Base-by-base conservation (phyloP, 2,888 invertebrate genomes). In the Branchipolynoe longqiensis region DNA sequence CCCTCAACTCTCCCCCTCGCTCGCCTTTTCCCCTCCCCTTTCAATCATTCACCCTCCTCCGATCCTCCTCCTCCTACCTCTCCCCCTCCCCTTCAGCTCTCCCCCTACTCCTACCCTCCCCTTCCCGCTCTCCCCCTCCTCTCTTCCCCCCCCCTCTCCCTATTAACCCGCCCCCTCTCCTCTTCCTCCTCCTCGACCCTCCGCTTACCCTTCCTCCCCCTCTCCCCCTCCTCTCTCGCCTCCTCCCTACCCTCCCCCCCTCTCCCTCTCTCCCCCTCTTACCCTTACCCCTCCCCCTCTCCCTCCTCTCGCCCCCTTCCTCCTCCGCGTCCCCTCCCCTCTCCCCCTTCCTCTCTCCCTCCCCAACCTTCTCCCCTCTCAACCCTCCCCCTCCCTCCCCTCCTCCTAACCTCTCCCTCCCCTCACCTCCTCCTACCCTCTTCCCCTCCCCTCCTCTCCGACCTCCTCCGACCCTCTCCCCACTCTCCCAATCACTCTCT, bases 141-240 rank as follows among this genome's bases (percentile, higher is more conserved):
- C 62, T 62, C 28, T 62, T 62, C n/a, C 28, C n/a, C n/a, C n/a
- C n/a, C 28, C 18, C 12, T 62, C n/a, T 12, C 28, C 62, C 6
- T 62, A 8, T n/a, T 62, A 8, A 62, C 62, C n/a, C n/a, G 62
- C 12, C n/a, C 62, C 62, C 62, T 28, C 62, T 62, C 62, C n/a
- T 12, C 6, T 28, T 62, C 62, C 62, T 62, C 12, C 62, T 62
- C n/a, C 62, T 25, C n/a, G 8, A 8, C 62, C 8, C n/a, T 62
- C 25, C n/a, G n/a, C n/a, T 28, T 62, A 8, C 25, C 28, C 6
- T 28, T 28, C n/a, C 8, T 25, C 6, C 62, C n/a, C 62, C 8
- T 62, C 62, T 62, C n/a, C n/a, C n/a, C 62, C n/a, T 62, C 62
- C n/a, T 25, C 28, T 28, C n/a, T 62, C 8, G n/a, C 62, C n/a